Evolutionary conservation across 2,113 vertebrate genomes (phyloP).

Genomic region (Daphoenositta chrysoptera): DNA sequence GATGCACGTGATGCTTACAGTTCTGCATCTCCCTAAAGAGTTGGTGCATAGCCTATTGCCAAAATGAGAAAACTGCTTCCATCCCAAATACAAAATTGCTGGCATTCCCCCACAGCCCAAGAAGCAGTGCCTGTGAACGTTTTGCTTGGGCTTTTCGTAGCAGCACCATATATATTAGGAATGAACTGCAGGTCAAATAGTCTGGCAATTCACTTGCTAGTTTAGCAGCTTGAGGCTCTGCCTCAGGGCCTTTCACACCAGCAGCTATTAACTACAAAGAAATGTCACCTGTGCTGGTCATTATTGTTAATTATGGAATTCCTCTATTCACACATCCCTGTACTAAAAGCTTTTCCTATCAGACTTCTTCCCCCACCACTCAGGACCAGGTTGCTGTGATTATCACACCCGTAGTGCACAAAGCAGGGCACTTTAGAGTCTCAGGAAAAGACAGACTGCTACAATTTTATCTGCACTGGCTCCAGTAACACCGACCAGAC

Average conservation of each 20-base stretch:
- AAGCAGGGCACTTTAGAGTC: not conserved
- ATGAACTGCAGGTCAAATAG: not conserved
- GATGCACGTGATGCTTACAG: not conserved
- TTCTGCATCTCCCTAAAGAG: not conserved
- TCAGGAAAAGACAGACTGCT: not conserved
- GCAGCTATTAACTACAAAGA: not conserved
- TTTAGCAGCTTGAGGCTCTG: not conserved
- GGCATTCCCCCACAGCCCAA: not conserved
- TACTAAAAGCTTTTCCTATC: not conserved
- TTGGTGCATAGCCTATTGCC: not conserved
- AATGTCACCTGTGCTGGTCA: not conserved
- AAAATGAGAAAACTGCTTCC: not conserved
- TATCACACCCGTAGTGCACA: not conserved
- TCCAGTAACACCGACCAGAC: not conserved
- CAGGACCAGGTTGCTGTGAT: not conserved
- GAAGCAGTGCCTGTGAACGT: not conserved
- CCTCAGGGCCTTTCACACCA: not conserved
- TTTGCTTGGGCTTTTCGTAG: not conserved
- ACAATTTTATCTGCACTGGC: not conserved
- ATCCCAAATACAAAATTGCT: not conserved
- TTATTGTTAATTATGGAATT: not conserved
- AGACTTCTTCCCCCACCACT: not conserved
- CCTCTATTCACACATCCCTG: not conserved
- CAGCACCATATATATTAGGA: not conserved
- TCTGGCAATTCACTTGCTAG: not conserved